A percentile compares a stretch with the other conserved stretches of the same genome.
Evolutionary conservation across 64 coral and sea anemone species (phyloP).

Genomic region (Actinia tenebrosa): DNA sequence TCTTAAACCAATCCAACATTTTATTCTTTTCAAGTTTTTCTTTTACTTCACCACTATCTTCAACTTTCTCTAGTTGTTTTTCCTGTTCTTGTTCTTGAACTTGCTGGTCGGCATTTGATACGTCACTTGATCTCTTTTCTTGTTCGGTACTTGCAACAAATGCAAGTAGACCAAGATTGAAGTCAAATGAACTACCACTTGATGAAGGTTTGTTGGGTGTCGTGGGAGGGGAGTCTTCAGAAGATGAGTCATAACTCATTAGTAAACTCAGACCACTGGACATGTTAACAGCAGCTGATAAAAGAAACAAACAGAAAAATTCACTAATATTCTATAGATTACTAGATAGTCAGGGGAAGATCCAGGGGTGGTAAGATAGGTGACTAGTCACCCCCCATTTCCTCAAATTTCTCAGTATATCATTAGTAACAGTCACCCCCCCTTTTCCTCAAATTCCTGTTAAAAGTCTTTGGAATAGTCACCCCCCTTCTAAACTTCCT

Average conservation of each 20-base stretch:
- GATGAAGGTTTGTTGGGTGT: constrained; percentile 3
- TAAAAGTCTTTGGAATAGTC: no score
- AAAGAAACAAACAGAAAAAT: background rate
- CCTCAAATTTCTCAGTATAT: no score
- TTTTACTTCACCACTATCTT: background rate
- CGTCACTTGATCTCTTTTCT: background rate
- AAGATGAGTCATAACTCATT: constrained; percentile 80
- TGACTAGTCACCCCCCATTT: no score
- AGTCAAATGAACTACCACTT: constrained; percentile 23
- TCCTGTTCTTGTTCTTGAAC: background rate
- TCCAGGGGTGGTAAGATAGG: no score
- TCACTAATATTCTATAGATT: no score
- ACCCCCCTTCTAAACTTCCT: no score
- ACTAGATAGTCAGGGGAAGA: no score
- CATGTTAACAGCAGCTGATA: constrained; percentile 12
- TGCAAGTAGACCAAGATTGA: constrained; percentile 53
- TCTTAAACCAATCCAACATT: constrained; percentile 2
- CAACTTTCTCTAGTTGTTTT: background rate
- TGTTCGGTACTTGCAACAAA: constrained; percentile 37
- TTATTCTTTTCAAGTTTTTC: background rate
- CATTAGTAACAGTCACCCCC: no score
- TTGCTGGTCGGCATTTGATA: background rate
- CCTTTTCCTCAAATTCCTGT: no score
- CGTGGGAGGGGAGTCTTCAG: constrained; percentile 42
- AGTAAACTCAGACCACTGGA: constrained; percentile 68